Conservation (phyloP, 2,888 invertebrate genomes). For the Lydus trimaculatus region DNA sequence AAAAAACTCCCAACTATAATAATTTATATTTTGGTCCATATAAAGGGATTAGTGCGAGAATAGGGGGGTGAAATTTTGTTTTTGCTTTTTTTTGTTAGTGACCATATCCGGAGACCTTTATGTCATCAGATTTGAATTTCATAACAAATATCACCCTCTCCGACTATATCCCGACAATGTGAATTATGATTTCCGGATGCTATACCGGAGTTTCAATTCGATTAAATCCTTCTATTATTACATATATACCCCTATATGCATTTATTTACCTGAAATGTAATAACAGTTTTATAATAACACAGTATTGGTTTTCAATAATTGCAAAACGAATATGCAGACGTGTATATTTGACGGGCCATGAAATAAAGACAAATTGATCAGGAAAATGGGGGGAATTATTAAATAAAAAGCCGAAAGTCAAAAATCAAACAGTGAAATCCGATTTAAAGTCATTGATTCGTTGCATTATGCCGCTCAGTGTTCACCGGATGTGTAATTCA, state of each 20-base stretch:
- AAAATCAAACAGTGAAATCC: slow-evolving; percentile 50
- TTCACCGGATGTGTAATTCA: slow-evolving; percentile 46
- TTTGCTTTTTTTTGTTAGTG: too few species aligned
- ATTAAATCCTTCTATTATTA: neutral
- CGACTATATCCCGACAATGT: neutral
- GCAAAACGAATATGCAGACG: neutral
- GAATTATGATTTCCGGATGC: slow-evolving; percentile 6
- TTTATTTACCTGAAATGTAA: neutral
- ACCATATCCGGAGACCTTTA: neutral
- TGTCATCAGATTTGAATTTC: neutral
- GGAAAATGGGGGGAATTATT: slow-evolving; percentile 30
- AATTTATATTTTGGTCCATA: neutral
- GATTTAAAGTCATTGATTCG: slow-evolving; percentile 40
- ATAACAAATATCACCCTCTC: neutral
- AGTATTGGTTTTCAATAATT: neutral
- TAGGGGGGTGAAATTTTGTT: neutral
- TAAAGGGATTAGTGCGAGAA: neutral
- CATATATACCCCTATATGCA: neutral
- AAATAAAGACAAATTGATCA: slow-evolving; percentile 33
- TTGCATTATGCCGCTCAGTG: slow-evolving; percentile 34
- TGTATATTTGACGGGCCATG: slow-evolving; percentile 31
- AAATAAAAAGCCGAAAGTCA: slow-evolving; percentile 42
- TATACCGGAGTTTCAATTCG: neutral
- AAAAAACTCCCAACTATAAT: neutral
- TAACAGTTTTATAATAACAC: neutral